These are phyloP conservation scores for Nemoura dubitans DNA, from an alignment of 2,888 invertebrate species.

Conservation along the genomic window DNA sequence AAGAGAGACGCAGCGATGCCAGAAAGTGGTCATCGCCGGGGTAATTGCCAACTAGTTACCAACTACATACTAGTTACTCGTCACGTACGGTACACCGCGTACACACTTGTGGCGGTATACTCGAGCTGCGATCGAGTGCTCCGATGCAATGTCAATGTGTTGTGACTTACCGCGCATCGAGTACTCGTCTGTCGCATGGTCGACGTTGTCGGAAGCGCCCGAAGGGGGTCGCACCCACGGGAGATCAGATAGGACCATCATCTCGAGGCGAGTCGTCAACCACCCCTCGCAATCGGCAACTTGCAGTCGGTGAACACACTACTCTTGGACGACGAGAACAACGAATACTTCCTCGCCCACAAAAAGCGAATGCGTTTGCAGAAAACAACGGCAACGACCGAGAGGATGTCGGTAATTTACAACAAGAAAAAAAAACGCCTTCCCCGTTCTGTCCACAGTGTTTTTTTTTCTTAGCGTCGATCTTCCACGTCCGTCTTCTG, in stretches of 20 bases:
- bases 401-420: neutral
- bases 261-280: neutral
- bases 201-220: neutral
- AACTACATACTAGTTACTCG: neutral
- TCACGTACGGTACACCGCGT: neutral
- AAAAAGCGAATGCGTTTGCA: neutral
- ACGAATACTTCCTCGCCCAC: neutral
- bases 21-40: neutral
- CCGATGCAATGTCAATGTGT: neutral
- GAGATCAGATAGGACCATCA: slow-evolving; percentile 31
- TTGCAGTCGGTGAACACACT: neutral
- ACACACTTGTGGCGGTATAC: neutral
- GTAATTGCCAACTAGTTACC: slow-evolving; percentile 12
- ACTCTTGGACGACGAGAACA: neutral
- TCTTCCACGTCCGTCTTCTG: neutral
- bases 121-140: neutral
- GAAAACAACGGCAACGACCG: neutral
- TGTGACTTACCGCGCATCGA: slow-evolving; percentile 29
- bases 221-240: slow-evolving; percentile 22
- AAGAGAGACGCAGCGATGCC: neutral
- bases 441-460: neutral
- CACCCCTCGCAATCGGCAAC: neutral
- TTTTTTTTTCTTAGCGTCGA: neutral
- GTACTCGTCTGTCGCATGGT: neutral
- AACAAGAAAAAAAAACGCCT: neutral